phyloP scores from a whole-genome alignment of 2,113 vertebrate genomes.

The Psophia crepitans region DNA sequence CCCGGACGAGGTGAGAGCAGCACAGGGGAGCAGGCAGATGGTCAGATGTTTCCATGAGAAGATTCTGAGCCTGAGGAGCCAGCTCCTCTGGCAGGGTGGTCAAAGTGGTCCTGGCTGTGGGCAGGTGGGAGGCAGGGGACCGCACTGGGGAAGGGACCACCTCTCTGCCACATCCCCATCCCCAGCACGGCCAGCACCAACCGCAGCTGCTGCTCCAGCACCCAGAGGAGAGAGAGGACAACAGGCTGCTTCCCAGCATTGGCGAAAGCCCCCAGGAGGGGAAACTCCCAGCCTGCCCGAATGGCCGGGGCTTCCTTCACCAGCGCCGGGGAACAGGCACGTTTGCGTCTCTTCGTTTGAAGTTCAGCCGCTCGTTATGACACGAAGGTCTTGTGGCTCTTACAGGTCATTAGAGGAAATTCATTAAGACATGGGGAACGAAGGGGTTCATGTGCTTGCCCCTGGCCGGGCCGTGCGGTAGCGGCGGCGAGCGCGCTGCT shows the following conservation, averaged over 20 bases:
- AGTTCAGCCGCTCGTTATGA: background rate
- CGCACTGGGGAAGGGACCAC: background rate
- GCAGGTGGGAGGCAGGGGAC: background rate
- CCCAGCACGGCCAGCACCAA: background rate
- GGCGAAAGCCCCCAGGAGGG: background rate
- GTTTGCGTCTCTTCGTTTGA: background rate
- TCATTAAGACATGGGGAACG: fast-evolving
- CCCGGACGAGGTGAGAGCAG: fast-evolving
- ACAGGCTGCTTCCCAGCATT: fast-evolving
- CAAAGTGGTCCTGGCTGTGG: background rate
- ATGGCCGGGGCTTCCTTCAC: fast-evolving
- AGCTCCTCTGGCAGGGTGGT: background rate
- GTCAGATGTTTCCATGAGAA: background rate
- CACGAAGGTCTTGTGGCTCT: background rate
- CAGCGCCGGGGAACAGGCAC: background rate
- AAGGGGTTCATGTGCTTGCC: fast-evolving
- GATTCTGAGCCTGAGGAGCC: background rate
- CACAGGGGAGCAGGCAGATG: no score
- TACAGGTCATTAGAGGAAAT: background rate
- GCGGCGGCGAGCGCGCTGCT: fast-evolving
- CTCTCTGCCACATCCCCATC: background rate
- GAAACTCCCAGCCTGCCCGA: background rate
- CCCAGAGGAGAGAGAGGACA: background rate
- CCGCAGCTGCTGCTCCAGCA: background rate
- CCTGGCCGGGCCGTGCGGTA: fast-evolving